Conservation (phyloP, 1,140 invertebrate genomes). For the Danaus plexippus region DNA sequence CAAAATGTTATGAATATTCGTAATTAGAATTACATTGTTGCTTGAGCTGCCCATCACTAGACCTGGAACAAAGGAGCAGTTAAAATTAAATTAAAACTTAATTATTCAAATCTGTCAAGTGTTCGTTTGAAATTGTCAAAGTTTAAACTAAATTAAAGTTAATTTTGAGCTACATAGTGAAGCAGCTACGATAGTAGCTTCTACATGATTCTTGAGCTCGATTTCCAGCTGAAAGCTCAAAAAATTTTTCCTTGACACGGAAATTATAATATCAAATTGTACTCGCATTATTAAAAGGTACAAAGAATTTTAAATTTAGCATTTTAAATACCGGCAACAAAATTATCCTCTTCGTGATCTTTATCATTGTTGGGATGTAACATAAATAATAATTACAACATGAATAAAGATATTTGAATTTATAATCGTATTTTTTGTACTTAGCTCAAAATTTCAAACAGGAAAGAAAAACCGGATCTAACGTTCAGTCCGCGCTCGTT, state of each 20-base stretch:
- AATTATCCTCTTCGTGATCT: too few species aligned
- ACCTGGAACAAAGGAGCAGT: constrained; percentile 30
- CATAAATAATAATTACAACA: constrained; percentile 8
- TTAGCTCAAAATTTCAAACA: constrained; percentile 25
- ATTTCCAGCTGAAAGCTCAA: too few species aligned
- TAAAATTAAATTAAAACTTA: constrained; percentile 16
- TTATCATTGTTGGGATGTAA: too few species aligned
- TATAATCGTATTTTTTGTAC: constrained; percentile 12
- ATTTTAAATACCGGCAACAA: too few species aligned
- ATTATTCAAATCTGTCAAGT: constrained; percentile 16
- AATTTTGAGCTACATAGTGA: constrained; percentile 5
- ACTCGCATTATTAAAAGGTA: too few species aligned
- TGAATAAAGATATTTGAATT: constrained; percentile 16
- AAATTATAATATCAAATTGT: too few species aligned
- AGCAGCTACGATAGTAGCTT: too few species aligned
- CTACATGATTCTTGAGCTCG: too few species aligned
- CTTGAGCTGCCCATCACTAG: constrained; percentile 9
- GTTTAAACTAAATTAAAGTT: constrained; percentile 15
- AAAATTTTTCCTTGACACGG: too few species aligned
- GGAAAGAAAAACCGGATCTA: constrained; percentile 26
- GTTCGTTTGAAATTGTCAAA: constrained; percentile 9
- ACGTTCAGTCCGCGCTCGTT: constrained; percentile 25
- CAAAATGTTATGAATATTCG: constrained; percentile 16
- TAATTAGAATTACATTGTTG: background rate
- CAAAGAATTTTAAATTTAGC: too few species aligned